phyloP scores from a whole-genome alignment of 2,113 vertebrate species.

The Talpa occidentalis region DNA sequence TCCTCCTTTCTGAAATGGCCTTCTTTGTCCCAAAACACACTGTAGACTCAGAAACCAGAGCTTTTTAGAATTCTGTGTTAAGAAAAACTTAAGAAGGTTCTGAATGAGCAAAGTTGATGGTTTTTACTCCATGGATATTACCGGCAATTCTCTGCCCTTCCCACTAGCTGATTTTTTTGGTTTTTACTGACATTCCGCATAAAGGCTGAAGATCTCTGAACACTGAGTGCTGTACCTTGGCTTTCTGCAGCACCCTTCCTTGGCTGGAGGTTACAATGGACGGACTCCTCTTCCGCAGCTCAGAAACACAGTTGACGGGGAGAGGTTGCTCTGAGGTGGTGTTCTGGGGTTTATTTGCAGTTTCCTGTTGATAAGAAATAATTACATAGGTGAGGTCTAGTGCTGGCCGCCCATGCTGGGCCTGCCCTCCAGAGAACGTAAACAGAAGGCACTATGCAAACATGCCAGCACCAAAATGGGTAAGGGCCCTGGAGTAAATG shows the following conservation, averaged over 20 bases:
- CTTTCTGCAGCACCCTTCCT: conserved; percentile 95
- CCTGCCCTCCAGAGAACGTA: conserved; percentile 1
- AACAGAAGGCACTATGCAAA: not conserved
- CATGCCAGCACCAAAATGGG: not conserved
- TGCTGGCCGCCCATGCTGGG: not conserved
- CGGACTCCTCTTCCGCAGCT: conserved; percentile 92
- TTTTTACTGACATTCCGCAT: not conserved
- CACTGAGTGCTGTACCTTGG: conserved; percentile 90
- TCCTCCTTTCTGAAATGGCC: not conserved
- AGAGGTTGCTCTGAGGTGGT: conserved; percentile 87
- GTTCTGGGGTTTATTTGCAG: conserved; percentile 86
- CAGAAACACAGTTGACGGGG: conserved; percentile 94
- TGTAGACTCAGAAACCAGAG: not conserved
- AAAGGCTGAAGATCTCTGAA: not conserved
- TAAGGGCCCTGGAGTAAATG: not conserved
- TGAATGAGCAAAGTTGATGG: not conserved
- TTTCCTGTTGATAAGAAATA: conserved; percentile 78
- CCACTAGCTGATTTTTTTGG: not conserved
- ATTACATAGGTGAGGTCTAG: not conserved
- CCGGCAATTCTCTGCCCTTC: not conserved
- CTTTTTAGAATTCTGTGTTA: not conserved
- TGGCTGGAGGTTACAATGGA: conserved; percentile 91
- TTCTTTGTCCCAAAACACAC: not conserved
- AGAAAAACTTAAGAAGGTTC: not conserved
- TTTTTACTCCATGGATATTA: not conserved